Conservation (phyloP, 2,888 invertebrate genomes). For the Brenthis ino region DNA sequence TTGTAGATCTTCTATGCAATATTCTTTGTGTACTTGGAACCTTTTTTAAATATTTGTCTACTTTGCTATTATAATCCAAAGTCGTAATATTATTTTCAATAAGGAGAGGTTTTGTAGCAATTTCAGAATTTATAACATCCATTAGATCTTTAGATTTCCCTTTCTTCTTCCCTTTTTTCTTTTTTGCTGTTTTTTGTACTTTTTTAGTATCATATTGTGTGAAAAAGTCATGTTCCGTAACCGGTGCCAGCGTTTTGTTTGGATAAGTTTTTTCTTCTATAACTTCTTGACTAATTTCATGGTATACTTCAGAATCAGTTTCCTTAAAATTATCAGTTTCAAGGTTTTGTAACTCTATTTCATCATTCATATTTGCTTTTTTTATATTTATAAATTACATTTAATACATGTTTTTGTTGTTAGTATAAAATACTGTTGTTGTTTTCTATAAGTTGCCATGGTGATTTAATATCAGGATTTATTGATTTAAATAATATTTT, state of each 20-base stretch:
- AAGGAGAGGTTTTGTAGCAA: constrained; percentile 54
- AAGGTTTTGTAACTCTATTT: constrained; percentile 58
- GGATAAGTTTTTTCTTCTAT: constrained; percentile 46
- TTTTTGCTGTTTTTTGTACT: constrained; percentile 48
- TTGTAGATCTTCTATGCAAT: constrained; percentile 41
- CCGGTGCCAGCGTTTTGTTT: constrained; percentile 45
- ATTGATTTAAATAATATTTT: too few relatives aligned
- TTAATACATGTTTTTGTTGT: not conserved
- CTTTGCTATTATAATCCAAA: constrained; percentile 45
- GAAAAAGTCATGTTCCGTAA: constrained; percentile 65
- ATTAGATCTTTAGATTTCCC: constrained; percentile 53
- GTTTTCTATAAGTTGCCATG: constrained; percentile 3
- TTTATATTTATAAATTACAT: not conserved
- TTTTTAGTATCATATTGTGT: constrained; percentile 53
- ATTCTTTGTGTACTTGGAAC: constrained; percentile 40
- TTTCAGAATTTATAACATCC: constrained; percentile 63
- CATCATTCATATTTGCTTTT: constrained; percentile 53
- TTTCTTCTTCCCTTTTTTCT: constrained; percentile 58
- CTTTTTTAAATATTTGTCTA: constrained; percentile 49
- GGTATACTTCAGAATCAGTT: constrained; percentile 66
- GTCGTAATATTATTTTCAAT: constrained; percentile 54
- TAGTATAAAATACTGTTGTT: not conserved
- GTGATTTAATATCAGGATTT: not conserved
- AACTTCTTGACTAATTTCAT: constrained; percentile 61
- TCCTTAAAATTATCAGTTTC: constrained; percentile 45